Base-by-base conservation (phyloP, 1,140 invertebrate species). In the Phortica variegata region DNA sequence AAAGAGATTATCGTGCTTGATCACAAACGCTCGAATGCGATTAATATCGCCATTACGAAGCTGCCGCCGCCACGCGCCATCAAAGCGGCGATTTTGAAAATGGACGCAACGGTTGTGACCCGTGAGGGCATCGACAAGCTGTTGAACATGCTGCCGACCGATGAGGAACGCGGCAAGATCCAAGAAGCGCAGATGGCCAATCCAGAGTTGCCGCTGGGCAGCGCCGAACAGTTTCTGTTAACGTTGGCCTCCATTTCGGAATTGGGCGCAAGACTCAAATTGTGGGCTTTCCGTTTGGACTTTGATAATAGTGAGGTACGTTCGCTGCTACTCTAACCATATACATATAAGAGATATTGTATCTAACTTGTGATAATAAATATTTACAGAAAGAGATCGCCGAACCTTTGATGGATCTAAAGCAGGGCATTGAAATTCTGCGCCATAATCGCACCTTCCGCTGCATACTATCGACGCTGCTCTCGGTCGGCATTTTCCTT, bases 21-120 rank as follows among this genome's bases (percentile, higher is more conserved):
- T 77, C 87, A 94, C 17, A 99, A 99, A 75, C 82, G 97, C 54
- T 99, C 96, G 2, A 98, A 99, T 78, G 95, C 95, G 9, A 99
- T 99, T 58, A 99, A 99, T 76, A 99, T 99, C 65, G 95, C 95
- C n/a, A 93, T 99, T 87, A 99, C 96, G 8, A 98, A 98, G 75
- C 79, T 99, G 54, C 97, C 97, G 18, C 95, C 95, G 4, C 91
- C 95, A 2, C 84, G 95, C 47, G 93, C 95, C 3, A 99, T 99
- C 49, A 98, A 98, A 77, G 91, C 93, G 17, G 97, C 96, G 39
- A 99, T 99, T 59, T 79, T 99, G 56, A 99, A 99, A 81, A 99
- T 99, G 95, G 97, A 99, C 77, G 89, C 90, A 1, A 95, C 94
- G 0, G 95, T 99, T 43, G 94, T 99, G 79, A 98, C 97, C 60